Percentiles rank a stretch among this genome's conserved stretches.
phyloP scores from a whole-genome alignment of 2,113 vertebrate genomes.

The Thryonomys swinderianus region DNA sequence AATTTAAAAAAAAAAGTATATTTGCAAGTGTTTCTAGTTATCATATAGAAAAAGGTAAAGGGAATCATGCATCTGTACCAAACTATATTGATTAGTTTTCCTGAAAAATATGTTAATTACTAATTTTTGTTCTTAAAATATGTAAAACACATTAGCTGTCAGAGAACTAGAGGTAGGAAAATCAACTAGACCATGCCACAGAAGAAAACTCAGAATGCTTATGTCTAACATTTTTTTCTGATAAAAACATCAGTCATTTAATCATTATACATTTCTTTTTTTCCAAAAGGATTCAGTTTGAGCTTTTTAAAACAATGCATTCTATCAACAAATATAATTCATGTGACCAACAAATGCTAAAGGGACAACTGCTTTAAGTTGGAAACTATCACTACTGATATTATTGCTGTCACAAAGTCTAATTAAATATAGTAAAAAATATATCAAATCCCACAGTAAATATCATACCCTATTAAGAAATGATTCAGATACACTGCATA shows the following conservation, averaged over 20 bases:
- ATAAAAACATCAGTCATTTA: neutral
- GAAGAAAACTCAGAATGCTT: constrained; percentile 10
- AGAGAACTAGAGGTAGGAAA: neutral
- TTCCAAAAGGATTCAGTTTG: neutral
- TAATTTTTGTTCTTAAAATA: neutral
- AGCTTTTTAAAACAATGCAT: neutral
- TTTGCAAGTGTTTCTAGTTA: constrained; percentile 26
- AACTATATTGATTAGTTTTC: constrained; percentile 11
- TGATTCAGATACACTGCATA: neutral
- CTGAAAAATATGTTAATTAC: neutral
- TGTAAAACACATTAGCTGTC: neutral
- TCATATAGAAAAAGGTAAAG: constrained; percentile 8
- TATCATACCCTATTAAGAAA: neutral
- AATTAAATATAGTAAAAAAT: neutral
- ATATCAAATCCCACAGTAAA: neutral
- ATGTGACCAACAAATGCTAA: neutral
- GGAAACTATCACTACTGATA: neutral
- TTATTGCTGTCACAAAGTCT: neutral
- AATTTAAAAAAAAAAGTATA: too few species aligned
- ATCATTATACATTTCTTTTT: neutral
- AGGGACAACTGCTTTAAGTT: neutral
- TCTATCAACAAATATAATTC: neutral
- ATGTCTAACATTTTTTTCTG: neutral
- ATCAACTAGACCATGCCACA: neutral
- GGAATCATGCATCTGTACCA: neutral